phyloP scores from a whole-genome alignment of 2,888 invertebrate species.

The Julus scanicus region DNA sequence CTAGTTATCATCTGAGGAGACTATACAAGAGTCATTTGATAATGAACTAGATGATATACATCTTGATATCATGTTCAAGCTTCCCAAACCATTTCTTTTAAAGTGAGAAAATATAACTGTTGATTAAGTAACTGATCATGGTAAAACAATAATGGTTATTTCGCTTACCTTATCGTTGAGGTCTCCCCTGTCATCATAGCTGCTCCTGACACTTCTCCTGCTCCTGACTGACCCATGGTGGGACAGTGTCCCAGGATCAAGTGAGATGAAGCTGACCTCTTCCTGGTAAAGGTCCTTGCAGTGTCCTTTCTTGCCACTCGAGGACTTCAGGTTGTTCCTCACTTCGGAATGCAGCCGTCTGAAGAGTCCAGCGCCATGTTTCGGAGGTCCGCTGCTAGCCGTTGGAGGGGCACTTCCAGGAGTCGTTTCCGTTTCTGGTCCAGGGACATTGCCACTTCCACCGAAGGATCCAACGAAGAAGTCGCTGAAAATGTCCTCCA shows the following conservation, averaged over 20 bases:
- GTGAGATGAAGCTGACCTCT: conserved; percentile 51
- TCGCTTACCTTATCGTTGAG: conserved; percentile 55
- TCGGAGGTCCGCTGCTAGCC: not conserved
- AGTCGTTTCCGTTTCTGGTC: not conserved
- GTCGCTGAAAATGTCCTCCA: conserved; percentile 64
- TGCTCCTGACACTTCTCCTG: conserved; percentile 51
- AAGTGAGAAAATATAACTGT: not conserved
- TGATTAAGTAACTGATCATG: no score
- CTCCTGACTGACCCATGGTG: conserved; percentile 56
- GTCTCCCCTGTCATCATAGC: conserved; percentile 47
- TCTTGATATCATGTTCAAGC: not conserved
- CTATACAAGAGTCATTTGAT: no score
- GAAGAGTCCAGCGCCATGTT: conserved; percentile 49
- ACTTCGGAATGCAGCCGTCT: conserved; percentile 54
- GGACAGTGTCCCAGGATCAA: conserved; percentile 49
- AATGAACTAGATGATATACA: no score
- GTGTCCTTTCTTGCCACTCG: conserved; percentile 41
- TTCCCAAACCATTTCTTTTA: not conserved
- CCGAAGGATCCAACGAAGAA: conserved; percentile 46
- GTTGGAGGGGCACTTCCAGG: not conserved
- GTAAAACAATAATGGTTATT: no score
- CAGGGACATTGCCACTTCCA: not conserved
- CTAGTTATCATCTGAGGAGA: no score
- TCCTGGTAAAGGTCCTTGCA: conserved; percentile 51
- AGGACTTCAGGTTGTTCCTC: conserved; percentile 50